A percentile compares a stretch with the other conserved stretches of the same genome.
phyloP scores from a whole-genome alignment of 2,888 invertebrate genomes.

The Cataglyphis rosenhaueri region DNA sequence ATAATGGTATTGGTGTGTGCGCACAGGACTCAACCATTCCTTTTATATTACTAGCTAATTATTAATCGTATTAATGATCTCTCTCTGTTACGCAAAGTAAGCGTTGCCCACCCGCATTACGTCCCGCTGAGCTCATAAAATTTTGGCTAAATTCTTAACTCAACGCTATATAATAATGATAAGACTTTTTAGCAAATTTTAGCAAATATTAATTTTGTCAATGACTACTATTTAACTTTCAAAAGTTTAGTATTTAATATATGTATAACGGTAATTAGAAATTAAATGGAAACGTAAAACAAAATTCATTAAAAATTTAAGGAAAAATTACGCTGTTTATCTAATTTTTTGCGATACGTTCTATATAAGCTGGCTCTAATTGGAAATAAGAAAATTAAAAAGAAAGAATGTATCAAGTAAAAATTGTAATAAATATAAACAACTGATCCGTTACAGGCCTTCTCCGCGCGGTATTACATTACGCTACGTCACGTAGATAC shows the following conservation, averaged over 20 bases:
- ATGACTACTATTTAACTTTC: not conserved
- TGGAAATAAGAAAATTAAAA: not conserved
- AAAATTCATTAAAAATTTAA: conserved; percentile 2
- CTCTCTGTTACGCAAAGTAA: not conserved
- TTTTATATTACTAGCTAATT: conserved; percentile 70
- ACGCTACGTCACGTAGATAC: conserved; percentile 43
- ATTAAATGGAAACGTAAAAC: not conserved
- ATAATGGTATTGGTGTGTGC: conserved; percentile 77
- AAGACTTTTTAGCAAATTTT: not conserved
- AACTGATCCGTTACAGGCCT: conserved; percentile 25
- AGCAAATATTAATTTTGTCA: not conserved
- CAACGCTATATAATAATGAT: not conserved
- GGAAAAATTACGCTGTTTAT: not conserved
- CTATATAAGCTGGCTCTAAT: not conserved
- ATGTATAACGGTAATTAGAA: not conserved
- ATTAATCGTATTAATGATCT: conserved; percentile 72
- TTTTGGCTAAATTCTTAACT: conserved; percentile 53
- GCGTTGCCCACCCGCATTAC: conserved; percentile 26
- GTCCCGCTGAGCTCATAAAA: conserved; percentile 35
- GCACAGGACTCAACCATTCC: conserved; percentile 76
- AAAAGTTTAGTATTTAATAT: not conserved
- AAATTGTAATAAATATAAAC: not conserved
- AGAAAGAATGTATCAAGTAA: not conserved
- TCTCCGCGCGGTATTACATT: conserved; percentile 12
- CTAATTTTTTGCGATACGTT: not conserved